These are phyloP conservation scores for Lypha dubia DNA, from an alignment of 2,888 invertebrate species.

Conservation along the genomic window DNA sequence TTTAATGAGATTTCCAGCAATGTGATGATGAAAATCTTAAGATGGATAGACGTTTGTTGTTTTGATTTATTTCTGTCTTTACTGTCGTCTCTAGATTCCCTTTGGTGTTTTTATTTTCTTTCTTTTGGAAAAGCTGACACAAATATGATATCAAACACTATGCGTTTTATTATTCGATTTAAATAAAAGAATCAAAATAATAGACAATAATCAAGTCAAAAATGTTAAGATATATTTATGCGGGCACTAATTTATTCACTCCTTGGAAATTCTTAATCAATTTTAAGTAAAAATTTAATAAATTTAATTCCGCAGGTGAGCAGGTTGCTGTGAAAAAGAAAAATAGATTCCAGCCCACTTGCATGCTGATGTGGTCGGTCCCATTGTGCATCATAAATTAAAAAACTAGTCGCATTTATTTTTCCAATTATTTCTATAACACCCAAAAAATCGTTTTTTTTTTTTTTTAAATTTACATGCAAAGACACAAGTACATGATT, in stretches of 20 bases:
- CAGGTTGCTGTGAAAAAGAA: no score
- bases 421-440: no score
- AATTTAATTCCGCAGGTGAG: no score
- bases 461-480: no score
- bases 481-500: no score
- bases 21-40: slow-evolving; percentile 67
- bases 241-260: neutral
- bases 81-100: neutral
- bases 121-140: neutral
- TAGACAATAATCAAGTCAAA: neutral
- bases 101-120: neutral
- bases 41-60: slow-evolving; percentile 53
- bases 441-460: no score
- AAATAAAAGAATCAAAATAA: neutral
- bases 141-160: slow-evolving; percentile 25
- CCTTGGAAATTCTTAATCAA: slow-evolving; percentile 17
- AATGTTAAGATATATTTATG: slow-evolving; percentile 26
- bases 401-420: no score
- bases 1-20: slow-evolving; percentile 73
- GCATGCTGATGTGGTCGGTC: no score
- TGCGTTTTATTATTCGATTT: neutral
- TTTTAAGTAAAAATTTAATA: neutral
- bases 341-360: no score
- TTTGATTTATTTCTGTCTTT: slow-evolving; percentile 30
- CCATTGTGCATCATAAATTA: no score